phyloP scores from a whole-genome alignment of 2,888 invertebrate species.

The Eueremaeus valkanovi region DNA sequence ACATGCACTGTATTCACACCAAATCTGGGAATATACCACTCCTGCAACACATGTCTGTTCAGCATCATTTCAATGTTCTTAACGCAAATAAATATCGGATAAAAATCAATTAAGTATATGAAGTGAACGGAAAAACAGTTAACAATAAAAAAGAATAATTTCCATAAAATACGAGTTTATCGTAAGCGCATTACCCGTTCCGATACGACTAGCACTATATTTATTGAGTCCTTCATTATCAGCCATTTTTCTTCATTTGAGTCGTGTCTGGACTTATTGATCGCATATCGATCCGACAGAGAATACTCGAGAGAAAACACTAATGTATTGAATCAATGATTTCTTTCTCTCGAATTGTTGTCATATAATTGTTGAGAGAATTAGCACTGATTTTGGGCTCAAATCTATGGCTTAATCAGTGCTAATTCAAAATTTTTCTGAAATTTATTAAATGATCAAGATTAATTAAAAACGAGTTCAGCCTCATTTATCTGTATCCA shows the following conservation, averaged over 20 bases:
- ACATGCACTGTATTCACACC: constrained; percentile 18
- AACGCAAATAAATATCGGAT: not conserved
- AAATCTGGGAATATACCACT: constrained; percentile 6
- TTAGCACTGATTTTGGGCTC: not conserved
- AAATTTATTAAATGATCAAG: no score
- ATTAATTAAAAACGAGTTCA: no score
- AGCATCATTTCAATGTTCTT: not conserved
- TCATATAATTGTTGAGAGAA: not conserved
- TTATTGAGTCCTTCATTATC: constrained; percentile 16
- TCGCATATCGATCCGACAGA: constrained; percentile 18
- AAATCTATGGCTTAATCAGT: no score
- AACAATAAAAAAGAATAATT: constrained; percentile 21
- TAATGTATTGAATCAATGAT: not conserved
- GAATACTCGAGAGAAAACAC: not conserved
- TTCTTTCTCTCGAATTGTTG: constrained; percentile 5
- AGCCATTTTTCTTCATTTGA: not conserved
- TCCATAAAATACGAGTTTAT: not conserved
- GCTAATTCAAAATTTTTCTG: no score
- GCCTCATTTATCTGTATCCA: no score
- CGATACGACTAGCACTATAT: not conserved
- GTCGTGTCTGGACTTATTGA: constrained; percentile 29
- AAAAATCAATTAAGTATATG: constrained; percentile 9
- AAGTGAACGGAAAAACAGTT: not conserved
- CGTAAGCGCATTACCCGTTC: not conserved
- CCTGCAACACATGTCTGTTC: constrained; percentile 4